A percentile compares a stretch with the other conserved stretches of the same genome.
Conservation (phyloP, 2,888 invertebrate species). For the Augiades crinisus region DNA sequence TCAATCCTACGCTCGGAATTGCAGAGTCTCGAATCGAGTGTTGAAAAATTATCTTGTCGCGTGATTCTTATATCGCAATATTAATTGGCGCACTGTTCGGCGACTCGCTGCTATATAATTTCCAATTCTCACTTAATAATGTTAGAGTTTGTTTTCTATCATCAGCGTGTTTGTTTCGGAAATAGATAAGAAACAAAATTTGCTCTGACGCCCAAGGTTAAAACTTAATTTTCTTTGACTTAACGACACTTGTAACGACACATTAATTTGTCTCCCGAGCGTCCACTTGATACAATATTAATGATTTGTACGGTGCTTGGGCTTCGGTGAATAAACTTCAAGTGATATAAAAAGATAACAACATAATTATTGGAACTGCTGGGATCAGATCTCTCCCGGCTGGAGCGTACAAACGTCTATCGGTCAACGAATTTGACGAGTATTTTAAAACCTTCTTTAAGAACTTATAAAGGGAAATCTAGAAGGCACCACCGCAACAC, state of each 20-base stretch:
- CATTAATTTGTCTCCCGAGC: neutral
- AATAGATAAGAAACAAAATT: neutral
- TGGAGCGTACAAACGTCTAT: no score
- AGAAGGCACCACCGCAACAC: no score
- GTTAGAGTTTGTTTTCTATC: neutral
- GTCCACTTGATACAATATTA: constrained; percentile 8
- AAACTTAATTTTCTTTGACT: neutral
- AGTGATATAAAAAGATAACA: no score
- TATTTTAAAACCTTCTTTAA: no score
- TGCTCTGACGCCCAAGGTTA: neutral
- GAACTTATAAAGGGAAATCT: no score
- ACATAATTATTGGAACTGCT: no score
- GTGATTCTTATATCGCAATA: constrained; percentile 15
- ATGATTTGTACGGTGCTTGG: constrained; percentile 7
- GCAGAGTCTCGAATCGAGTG: neutral
- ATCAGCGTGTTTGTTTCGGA: neutral
- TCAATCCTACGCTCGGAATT: neutral
- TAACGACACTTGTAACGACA: neutral
- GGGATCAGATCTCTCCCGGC: no score
- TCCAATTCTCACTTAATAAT: neutral
- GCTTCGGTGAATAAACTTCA: neutral
- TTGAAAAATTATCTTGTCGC: neutral
- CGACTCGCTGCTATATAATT: neutral
- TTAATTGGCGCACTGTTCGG: constrained; percentile 12
- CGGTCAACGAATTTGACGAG: no score